These are phyloP conservation scores for Lagenorhynchus albirostris DNA, from an alignment of 2,113 vertebrate species.

Conservation along the genomic window DNA sequence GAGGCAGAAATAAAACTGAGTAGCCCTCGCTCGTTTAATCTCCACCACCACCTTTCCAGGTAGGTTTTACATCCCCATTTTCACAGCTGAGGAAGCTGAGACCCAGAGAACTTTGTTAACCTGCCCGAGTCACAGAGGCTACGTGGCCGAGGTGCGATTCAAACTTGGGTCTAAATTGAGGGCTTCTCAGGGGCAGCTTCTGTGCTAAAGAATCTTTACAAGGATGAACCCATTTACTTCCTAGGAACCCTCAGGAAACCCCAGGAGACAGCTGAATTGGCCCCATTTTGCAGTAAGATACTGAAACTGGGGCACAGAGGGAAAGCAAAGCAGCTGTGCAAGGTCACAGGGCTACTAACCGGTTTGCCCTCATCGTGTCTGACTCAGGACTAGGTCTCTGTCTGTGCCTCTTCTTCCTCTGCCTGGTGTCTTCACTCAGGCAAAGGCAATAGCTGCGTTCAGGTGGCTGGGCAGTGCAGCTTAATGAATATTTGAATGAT, in stretches of 20 bases:
- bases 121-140: neutral
- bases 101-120: neutral
- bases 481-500: neutral
- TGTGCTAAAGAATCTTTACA: neutral
- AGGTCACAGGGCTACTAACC: neutral
- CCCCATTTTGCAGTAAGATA: neutral
- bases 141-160: neutral
- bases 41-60: rapidly evolving
- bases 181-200: neutral
- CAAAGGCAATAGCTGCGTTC: neutral
- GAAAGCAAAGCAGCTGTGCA: neutral
- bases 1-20: neutral
- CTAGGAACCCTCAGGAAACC: neutral
- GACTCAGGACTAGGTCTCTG: rapidly evolving
- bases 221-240: neutral
- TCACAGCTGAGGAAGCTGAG: neutral
- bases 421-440: neutral
- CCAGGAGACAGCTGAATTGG: rapidly evolving
- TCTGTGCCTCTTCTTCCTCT: neutral
- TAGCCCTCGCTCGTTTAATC: neutral
- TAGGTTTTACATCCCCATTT: neutral
- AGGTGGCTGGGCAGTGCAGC: rapidly evolving
- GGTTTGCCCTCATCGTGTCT: rapidly evolving
- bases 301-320: neutral
- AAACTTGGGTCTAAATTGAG: neutral